Evolutionary conservation across 2,113 vertebrate genomes (phyloP), one percentile per base, ranked within the genome.

Genomic region (Ctenomys sociabilis): DNA sequence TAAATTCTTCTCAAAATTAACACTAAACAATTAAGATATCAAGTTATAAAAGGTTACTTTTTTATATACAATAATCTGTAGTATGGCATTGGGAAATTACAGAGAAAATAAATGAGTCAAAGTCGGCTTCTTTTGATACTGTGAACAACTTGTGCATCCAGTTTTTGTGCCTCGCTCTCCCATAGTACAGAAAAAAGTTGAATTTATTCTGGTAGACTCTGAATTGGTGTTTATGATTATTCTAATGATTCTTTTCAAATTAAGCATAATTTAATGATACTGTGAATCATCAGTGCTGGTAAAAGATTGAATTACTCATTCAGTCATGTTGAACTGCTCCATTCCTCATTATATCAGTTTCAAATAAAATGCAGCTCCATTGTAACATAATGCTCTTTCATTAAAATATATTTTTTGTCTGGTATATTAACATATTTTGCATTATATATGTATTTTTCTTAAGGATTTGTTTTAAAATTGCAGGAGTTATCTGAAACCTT

Each of bases 1-100:
- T 88, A 96, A 96, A 95, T 52, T 93, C 32, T 85, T 95, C 92
- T 95, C 52, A 95, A 97, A 97, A 97, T 97, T 97, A 96, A 95
- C 88, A 93, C 52, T 68, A 70, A 40, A 87, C 82, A 80, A 96
- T 97, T 96, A 98, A 96, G 77, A 96, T 96, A 85, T 95, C 87
- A 93, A 97, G 85, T 96, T 96, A 96, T 78, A 96, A 94, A 97
- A 78, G 72, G 81, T 93, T 87, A 80, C 75, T 96, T 92, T 92
- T 83, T 95, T 95, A 96, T 57, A 78, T 95, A 68, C 92, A 87
- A 35, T 40, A 93, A 94, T 97, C 97, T 97, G 88, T 97, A 96
- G 9, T 95, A 91, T 45, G 96, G 73, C 95, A 82, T 75, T 88
- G 85, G 87, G 40, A 49, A 84, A 95, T 86, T 97, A 94, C 63